Evolutionary conservation across 2,797 vertebrate genomes (phyloP).

Genomic region (Spinus pinus): DNA sequence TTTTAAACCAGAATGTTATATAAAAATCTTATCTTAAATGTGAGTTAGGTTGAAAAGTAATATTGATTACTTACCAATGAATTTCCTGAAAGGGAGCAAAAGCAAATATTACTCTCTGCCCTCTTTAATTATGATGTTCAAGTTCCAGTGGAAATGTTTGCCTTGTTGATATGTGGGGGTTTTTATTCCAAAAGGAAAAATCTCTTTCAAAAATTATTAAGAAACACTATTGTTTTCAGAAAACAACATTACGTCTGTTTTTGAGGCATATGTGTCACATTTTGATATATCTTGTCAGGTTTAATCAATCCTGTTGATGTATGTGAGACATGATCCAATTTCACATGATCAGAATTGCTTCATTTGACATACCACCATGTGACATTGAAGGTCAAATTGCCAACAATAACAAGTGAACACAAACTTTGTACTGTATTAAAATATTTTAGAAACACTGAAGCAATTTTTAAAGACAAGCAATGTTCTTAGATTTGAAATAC

Average conservation of each 20-base stretch:
- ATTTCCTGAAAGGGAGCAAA: neutral
- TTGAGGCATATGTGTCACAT: conserved; percentile 62
- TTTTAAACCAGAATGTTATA: neutral
- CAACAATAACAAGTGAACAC: neutral
- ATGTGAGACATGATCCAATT: conserved; percentile 58
- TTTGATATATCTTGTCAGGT: conserved; percentile 62
- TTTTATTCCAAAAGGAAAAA: conserved; percentile 7
- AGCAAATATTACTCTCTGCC: neutral
- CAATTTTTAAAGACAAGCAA: neutral
- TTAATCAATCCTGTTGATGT: conserved; percentile 58
- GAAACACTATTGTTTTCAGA: conserved; percentile 8
- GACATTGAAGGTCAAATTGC: conserved; percentile 56
- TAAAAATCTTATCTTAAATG: neutral
- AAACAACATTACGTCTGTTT: conserved; percentile 35
- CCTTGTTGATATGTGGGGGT: neutral
- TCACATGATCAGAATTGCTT: conserved; percentile 56
- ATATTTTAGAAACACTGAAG: neutral
- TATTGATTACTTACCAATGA: neutral
- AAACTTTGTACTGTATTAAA: neutral
- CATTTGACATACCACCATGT: conserved; percentile 40
- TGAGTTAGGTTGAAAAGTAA: neutral
- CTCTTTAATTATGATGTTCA: neutral
- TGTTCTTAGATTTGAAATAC: neutral
- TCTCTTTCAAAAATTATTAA: conserved; percentile 25
- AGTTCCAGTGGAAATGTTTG: neutral